Percentiles rank a stretch among this genome's conserved stretches.
Evolutionary conservation across 2,113 vertebrate species (phyloP).

Genomic region (Nyctereutes procyonoides): DNA sequence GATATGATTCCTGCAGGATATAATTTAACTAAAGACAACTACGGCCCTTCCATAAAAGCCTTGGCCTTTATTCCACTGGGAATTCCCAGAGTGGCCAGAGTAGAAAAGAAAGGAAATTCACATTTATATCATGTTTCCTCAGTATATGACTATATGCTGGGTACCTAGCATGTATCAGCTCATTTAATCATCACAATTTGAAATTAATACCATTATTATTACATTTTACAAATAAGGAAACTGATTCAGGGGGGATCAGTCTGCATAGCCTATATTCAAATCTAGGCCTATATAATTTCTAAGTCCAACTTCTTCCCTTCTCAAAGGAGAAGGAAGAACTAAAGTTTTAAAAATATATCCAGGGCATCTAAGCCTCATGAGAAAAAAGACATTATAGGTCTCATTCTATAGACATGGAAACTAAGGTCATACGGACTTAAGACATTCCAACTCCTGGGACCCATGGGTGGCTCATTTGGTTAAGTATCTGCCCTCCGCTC

Average conservation of each 20-base stretch:
- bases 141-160: background rate
- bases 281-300: background rate
- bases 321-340: background rate
- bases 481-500: no score
- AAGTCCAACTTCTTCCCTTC: background rate
- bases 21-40: background rate
- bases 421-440: no score
- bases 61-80: background rate
- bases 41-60: background rate
- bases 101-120: background rate
- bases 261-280: background rate
- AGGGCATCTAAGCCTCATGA: background rate
- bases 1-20: background rate
- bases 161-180: background rate
- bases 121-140: background rate
- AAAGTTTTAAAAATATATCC: background rate
- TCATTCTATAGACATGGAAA: background rate
- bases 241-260: background rate
- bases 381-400: background rate
- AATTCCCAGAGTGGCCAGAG: background rate
- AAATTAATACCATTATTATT: background rate
- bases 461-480: no score
- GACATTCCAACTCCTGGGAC: background rate
- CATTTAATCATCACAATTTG: background rate
- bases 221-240: background rate